Conservation (phyloP, 1,140 invertebrate genomes). For the Lycorma delicatula region DNA sequence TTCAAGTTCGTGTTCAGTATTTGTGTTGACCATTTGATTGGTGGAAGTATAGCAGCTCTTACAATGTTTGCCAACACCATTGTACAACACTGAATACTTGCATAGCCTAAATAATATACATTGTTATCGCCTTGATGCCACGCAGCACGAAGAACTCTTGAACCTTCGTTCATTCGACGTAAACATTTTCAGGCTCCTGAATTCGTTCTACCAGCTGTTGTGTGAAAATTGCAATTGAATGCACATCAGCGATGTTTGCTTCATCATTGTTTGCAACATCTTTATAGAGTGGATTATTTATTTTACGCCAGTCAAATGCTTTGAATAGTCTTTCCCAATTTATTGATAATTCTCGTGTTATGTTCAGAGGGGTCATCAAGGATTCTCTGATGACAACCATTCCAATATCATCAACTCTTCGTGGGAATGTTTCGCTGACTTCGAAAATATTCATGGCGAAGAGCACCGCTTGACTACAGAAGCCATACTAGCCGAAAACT, state of each 20-base stretch:
- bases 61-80: conserved; percentile 12
- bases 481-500: too few species aligned
- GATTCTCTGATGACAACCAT: too few species aligned
- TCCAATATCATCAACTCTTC: too few species aligned
- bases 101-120: not conserved
- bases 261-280: not conserved
- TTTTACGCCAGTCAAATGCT: not conserved
- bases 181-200: not conserved
- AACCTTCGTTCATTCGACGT: not conserved
- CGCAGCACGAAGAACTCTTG: not conserved
- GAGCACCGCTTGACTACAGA: too few species aligned
- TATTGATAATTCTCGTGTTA: not conserved
- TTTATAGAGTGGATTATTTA: not conserved
- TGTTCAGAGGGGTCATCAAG: too few species aligned
- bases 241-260: not conserved
- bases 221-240: not conserved
- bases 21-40: too few species aligned
- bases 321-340: not conserved
- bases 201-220: not conserved
- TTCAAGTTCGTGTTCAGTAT: too few species aligned
- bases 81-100: conserved; percentile 8
- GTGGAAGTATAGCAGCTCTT: too few species aligned
- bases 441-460: too few species aligned
- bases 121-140: not conserved
- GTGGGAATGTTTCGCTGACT: too few species aligned